Conservation (phyloP, 2,797 vertebrate species). For the Peromyscus attwateri region DNA sequence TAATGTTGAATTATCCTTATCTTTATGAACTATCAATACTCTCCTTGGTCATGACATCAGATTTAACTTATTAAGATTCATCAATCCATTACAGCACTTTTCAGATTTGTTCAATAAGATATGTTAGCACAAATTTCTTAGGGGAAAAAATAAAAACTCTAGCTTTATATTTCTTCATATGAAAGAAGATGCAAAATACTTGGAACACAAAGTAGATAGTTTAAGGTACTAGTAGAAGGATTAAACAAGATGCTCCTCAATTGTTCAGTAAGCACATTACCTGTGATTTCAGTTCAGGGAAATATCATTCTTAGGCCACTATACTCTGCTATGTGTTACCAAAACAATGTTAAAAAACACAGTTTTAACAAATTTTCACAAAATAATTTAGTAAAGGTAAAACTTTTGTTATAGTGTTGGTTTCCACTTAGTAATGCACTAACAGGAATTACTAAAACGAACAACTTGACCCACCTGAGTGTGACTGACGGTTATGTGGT, state of each 20-base stretch:
- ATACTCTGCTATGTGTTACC: neutral
- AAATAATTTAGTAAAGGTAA: neutral
- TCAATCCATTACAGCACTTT: neutral
- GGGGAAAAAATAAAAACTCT: neutral
- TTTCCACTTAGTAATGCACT: constrained; percentile 4
- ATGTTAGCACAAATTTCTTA: neutral
- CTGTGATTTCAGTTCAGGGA: constrained; percentile 3
- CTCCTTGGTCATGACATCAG: neutral
- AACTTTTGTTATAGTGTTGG: neutral
- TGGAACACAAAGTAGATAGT: neutral
- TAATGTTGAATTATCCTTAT: constrained; percentile 31
- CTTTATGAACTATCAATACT: neutral
- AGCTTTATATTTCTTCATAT: constrained; percentile 24
- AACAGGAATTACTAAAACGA: constrained; percentile 11
- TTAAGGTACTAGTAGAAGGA: constrained; percentile 28
- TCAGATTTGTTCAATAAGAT: constrained; percentile 26
- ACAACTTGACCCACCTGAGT: constrained; percentile 91
- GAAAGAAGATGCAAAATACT: neutral
- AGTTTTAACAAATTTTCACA: neutral
- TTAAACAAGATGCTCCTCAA: constrained; percentile 1
- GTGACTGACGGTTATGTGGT: constrained; percentile 90
- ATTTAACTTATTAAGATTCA: constrained; percentile 37
- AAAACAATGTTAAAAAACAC: constrained; percentile 36
- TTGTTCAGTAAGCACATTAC: constrained; percentile 5
- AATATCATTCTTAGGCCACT: neutral